Conservation (phyloP, 2,888 invertebrate genomes). For the Sepiola atlantica region DNA sequence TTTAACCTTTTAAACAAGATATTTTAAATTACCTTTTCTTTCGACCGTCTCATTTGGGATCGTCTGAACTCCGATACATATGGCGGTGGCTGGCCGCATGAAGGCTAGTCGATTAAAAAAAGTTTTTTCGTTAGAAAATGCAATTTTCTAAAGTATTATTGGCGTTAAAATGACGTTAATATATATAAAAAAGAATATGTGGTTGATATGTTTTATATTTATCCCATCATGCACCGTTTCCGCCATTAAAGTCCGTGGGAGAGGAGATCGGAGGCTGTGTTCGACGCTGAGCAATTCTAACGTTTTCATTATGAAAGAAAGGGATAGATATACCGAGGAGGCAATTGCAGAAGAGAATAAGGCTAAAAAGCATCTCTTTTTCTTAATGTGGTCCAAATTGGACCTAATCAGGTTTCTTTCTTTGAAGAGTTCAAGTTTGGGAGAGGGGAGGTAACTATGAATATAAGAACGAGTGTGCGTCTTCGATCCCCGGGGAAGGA, state of each 20-base stretch:
- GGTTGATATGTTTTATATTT: not conserved
- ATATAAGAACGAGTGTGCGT: not conserved
- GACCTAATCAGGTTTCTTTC: not conserved
- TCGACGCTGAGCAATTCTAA: not conserved
- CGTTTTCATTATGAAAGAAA: not conserved
- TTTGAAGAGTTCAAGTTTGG: not conserved
- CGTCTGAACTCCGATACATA: not conserved
- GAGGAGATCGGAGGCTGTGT: not conserved
- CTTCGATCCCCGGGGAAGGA: not conserved
- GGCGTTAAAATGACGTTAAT: not conserved
- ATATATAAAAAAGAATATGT: not conserved
- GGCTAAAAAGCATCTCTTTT: not conserved
- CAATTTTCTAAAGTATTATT: not conserved
- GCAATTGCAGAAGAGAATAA: not conserved
- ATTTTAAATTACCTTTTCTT: not conserved
- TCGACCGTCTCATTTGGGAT: not conserved
- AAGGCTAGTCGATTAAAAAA: not conserved
- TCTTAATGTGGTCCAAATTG: not conserved
- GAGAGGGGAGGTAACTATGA: not conserved
- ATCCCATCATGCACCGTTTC: not conserved
- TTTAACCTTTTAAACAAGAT: no score
- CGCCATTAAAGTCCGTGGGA: not conserved
- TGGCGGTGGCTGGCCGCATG: not conserved
- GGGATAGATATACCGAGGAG: not conserved
- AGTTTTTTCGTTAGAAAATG: not conserved